Base-by-base conservation (phyloP, 2,113 vertebrate species). In the Cryptotis parvus region DNA sequence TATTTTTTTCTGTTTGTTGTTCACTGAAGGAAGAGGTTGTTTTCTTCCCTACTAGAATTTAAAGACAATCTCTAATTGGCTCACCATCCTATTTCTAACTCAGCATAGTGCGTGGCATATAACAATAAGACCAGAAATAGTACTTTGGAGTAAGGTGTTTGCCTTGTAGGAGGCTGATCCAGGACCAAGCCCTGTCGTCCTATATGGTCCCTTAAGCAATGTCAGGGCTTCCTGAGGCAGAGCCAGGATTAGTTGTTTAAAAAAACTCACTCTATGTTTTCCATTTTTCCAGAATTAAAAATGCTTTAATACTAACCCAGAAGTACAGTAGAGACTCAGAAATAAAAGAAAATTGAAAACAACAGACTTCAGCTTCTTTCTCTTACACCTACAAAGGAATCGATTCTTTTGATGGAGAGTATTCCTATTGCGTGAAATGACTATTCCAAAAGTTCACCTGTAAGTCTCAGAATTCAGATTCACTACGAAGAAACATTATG, bases 261-360 rank as follows among this genome's bases (percentile, higher is more conserved):
- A 84, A 84, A 69, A 84, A 76, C 10, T 9, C 11, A 35, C 22
- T 78, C 86, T 88, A 49, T 69, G 66, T 90, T 58, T 26, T 75
- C 73, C 45, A 84, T 80, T 35, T 93, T 76, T n/a, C 14, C 14
- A 55, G 14, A 91, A 70, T 74, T 61, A 90, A 86, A 90, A 86
- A 80, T 27, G 45, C 45, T 75, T 77, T 12, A 49, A 72, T 18
- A 73, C 3, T 24, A 87, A 92, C 26, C 26, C 33, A 70, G 33
- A 84, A 80, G 33, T 72, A 8, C 12, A 5, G 52, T 1, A 77
- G 45, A 49, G 45, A 49, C 45, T 49, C 45, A 49, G 45, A 49
- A 49, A 10, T 27, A 58, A 14, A 91, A 10, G 22, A 10, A 24
- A 29, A 55, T 43, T 22, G 55, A 58, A 72, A 78, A 29, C 35